Evolutionary conservation across 2,797 vertebrate genomes (phyloP), one percentile per base, ranked within the genome.

Genomic region (Cynodonichthys magdalenae): DNA sequence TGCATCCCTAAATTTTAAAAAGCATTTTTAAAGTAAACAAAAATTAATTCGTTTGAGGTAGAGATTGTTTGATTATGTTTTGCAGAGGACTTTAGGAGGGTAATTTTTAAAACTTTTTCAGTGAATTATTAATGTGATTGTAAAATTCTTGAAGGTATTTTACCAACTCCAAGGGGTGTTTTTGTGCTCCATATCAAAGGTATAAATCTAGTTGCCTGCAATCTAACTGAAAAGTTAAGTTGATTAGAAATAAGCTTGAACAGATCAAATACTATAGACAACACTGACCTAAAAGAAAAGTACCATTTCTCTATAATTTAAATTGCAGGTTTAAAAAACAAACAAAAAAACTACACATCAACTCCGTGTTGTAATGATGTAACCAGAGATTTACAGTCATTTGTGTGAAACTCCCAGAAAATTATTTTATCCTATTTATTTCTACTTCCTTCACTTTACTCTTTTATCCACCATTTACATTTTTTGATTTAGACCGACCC

Each of bases 391-490:
- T 28, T 53, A 45, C 9, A 62, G 70, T 61, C 27, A 67, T 63
- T 50, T 8, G 3, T 54, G 53, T 64, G 20, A 74, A 65, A 61
- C 42, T 45, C 29, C 56, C 31, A 34, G 31, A 34, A 34, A 10
- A 34, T 34, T 66, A 58, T 75, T 84, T 72, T 63, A 49, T 65
- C 69, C 54, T 51, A 8, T 47, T 15, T 55, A 11, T 14, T 54
- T 54, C 12, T 12, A 47, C 9, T 47, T 20, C 8, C 3, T 19
- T 20, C 18, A 20, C 5, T 47, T 47, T 47, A 1, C n/a, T 45
- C 18, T 18, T n/a, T 1, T 18, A 10, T 47, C 9, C 62, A 65
- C 15, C 19, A 59, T 69, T 76, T 74, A 39, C 64, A 77, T 68
- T 71, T 44, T 59, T 66, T 63, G 56, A 17, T 73, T 50, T 60